These are phyloP conservation scores for Calvadosia cruxmelitensis DNA, from an alignment of 30 jellyfish, hydroid and myxozoan species.

Conservation along the genomic window DNA sequence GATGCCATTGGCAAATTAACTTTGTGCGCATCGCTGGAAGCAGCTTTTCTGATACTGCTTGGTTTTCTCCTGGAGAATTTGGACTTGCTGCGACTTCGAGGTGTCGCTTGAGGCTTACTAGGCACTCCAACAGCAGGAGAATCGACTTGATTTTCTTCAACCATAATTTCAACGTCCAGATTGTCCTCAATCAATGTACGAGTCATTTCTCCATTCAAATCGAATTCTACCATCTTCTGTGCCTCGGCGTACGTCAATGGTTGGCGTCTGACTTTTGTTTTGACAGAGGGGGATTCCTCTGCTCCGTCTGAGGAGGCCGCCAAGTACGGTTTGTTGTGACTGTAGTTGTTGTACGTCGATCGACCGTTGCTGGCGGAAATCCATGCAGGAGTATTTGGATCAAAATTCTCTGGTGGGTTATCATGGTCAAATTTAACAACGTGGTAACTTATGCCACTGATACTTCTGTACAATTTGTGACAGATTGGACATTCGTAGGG, in stretches of 20 bases:
- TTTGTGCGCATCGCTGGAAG: conserved; percentile 40
- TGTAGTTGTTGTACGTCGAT: background rate
- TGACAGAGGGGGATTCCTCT: conserved; percentile 81
- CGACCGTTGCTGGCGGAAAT: background rate
- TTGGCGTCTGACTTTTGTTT: conserved; percentile 58
- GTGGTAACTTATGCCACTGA: conserved; percentile 88
- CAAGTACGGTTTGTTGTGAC: background rate
- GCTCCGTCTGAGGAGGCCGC: no score
- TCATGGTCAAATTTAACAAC: conserved; percentile 63
- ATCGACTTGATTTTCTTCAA: conserved; percentile 40
- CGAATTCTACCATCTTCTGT: conserved; percentile 92
- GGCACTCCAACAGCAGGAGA: conserved; percentile 19
- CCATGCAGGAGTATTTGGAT: conserved; percentile 21
- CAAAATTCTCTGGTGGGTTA: conserved; percentile 35
- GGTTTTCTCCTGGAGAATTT: conserved; percentile 53
- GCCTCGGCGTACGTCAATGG: conserved; percentile 96
- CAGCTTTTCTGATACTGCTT: conserved; percentile 25
- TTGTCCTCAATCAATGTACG: conserved; percentile 63
- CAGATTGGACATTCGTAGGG: conserved; percentile 95
- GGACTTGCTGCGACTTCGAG: conserved; percentile 16
- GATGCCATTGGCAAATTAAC: conserved; percentile 42
- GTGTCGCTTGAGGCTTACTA: conserved; percentile 41
- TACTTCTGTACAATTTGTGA: conserved; percentile 66
- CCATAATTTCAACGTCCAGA: conserved; percentile 38
- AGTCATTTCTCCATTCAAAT: conserved; percentile 59